phyloP scores from a whole-genome alignment of 2,888 invertebrate genomes.

The Azorinus chamasolen region DNA sequence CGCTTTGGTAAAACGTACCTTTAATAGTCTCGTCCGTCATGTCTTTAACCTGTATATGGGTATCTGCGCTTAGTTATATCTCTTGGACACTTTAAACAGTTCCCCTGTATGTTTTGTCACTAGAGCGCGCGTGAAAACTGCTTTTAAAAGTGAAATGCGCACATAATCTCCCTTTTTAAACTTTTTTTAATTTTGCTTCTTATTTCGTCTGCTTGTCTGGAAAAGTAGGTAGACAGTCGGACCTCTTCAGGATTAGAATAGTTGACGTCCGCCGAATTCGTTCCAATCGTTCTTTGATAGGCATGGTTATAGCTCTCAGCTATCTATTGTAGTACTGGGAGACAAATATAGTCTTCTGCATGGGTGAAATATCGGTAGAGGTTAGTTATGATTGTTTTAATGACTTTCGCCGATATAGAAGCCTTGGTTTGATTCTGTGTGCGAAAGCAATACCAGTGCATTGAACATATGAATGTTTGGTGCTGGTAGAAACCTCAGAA shows the following conservation, averaged over 20 bases:
- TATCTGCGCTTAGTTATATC: conserved; percentile 7
- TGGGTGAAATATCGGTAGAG: conserved; percentile 17
- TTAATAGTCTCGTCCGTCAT: too few species aligned
- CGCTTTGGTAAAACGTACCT: too few species aligned
- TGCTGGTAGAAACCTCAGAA: too few species aligned
- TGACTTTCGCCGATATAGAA: conserved; percentile 39
- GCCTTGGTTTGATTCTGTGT: conserved; percentile 54
- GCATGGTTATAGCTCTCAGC: conserved; percentile 36
- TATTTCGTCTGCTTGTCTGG: conserved; percentile 18
- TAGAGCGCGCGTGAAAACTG: conserved; percentile 43
- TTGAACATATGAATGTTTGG: too few species aligned
- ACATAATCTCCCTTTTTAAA: conserved; percentile 54
- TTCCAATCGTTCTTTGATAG: conserved; percentile 26
- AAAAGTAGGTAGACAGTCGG: too few species aligned
- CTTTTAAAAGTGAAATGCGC: conserved; percentile 39
- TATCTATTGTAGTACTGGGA: conserved; percentile 25
- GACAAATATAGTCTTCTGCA: conserved; percentile 11
- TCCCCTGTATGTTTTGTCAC: too few species aligned
- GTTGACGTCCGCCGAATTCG: too few species aligned
- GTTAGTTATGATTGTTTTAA: conserved; percentile 52
- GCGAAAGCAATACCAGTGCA: too few species aligned
- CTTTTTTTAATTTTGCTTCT: conserved; percentile 27
- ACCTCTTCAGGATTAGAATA: too few species aligned
- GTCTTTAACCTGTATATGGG: neutral
- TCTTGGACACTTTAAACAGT: conserved; percentile 7